A percentile compares a stretch with the other conserved stretches of the same genome.
Evolutionary conservation across 2,113 vertebrate genomes (phyloP).

Genomic region (Phalacrocorax carbo): DNA sequence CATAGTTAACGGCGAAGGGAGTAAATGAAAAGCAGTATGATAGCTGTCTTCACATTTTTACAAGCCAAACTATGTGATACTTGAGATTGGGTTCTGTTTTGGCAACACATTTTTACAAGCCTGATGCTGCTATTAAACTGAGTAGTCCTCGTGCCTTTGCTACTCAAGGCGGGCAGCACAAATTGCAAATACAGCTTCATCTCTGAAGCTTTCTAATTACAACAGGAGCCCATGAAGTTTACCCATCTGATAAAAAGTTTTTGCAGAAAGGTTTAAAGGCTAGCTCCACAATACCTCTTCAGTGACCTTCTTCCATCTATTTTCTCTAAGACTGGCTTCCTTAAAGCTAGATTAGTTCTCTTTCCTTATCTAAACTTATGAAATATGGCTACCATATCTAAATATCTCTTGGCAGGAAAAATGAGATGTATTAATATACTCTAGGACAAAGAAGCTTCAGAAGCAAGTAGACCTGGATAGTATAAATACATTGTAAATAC

Average conservation of each 20-base stretch:
- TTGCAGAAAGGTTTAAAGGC: background rate
- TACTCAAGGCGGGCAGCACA: background rate
- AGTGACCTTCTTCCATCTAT: background rate
- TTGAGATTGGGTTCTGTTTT: conserved; percentile 47
- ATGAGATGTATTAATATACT: background rate
- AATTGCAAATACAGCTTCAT: rapidly evolving
- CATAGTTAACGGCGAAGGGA: conserved; percentile 40
- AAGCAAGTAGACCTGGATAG: background rate
- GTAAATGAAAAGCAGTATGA: conserved; percentile 68
- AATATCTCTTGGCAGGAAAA: background rate
- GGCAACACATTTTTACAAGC: conserved; percentile 35
- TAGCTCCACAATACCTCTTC: background rate
- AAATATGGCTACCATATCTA: background rate
- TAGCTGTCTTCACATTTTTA: conserved; percentile 68
- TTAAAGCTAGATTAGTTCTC: background rate
- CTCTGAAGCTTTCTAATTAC: background rate
- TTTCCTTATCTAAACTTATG: background rate
- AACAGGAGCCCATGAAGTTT: background rate
- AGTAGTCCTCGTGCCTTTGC: background rate
- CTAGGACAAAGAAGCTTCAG: background rate
- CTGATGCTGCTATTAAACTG: background rate
- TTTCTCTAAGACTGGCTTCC: background rate
- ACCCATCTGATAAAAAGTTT: background rate
- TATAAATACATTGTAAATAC: background rate
- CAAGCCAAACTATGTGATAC: conserved; percentile 55